These are phyloP conservation scores for Leptopilina boulardi DNA, from an alignment of 1,140 invertebrate species.

Conservation along the genomic window DNA sequence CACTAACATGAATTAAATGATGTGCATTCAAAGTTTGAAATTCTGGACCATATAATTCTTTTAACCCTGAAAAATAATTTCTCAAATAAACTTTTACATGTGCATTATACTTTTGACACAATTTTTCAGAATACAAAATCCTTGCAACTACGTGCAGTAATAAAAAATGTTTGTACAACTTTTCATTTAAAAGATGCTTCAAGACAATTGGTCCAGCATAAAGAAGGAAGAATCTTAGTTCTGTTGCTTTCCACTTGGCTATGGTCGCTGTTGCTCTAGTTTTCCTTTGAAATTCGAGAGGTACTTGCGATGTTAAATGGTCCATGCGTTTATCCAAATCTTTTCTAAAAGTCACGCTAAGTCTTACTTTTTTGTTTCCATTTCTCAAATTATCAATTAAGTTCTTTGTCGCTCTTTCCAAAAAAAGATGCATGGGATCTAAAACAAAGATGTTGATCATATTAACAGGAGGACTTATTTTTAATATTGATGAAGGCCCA, in stretches of 20 bases:
- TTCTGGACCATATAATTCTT: not conserved
- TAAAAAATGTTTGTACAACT: conserved; percentile 21
- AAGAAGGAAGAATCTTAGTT: not conserved
- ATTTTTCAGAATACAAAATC: not conserved
- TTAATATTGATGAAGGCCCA: not conserved
- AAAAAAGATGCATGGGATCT: conserved; percentile 38
- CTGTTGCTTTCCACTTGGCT: not conserved
- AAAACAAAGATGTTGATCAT: conserved; percentile 29
- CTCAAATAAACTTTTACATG: not conserved
- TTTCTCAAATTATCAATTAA: conserved; percentile 24
- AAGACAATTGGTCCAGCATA: conserved; percentile 14
- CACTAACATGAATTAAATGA: conserved; percentile 5
- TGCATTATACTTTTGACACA: not conserved
- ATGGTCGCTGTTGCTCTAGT: not conserved
- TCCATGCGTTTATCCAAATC: not conserved
- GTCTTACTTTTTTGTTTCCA: not conserved
- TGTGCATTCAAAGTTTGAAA: not conserved
- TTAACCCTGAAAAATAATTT: not conserved
- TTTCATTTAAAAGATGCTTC: not conserved
- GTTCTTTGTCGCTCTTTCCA: not conserved
- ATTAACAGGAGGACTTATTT: conserved; percentile 33
- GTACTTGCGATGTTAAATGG: not conserved
- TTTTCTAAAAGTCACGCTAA: not conserved
- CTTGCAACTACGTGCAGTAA: not conserved
- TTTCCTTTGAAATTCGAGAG: conserved; percentile 26